phyloP scores from a whole-genome alignment of 1,140 invertebrate species.

The Ceratina calcarata region DNA sequence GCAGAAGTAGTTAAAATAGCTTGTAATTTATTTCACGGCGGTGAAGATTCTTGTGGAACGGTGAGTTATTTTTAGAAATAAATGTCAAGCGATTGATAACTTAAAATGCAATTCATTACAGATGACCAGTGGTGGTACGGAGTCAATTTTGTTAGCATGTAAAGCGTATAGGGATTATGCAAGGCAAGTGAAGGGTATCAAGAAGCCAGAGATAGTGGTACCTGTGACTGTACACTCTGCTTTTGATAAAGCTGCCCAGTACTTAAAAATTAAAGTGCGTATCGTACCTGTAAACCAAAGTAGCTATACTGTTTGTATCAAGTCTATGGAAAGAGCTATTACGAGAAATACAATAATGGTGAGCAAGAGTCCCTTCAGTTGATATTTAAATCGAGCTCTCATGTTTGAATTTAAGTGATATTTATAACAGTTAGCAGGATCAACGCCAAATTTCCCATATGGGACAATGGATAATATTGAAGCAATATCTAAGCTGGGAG shows the following conservation, averaged over 20 bases:
- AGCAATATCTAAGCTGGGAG: constrained; percentile 90
- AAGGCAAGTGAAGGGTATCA: constrained; percentile 88
- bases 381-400: not conserved
- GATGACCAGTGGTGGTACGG: constrained; percentile 98
- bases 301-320: constrained; percentile 89
- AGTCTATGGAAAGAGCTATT: constrained; percentile 91
- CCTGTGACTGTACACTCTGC: constrained; percentile 96
- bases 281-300: constrained; percentile 89
- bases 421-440: constrained; percentile 91
- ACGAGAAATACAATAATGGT: constrained; percentile 95
- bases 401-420: constrained; percentile 11
- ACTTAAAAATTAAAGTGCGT: constrained; percentile 90
- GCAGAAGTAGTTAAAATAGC: constrained; percentile 96
- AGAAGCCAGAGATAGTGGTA: constrained; percentile 93
- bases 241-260: constrained; percentile 97
- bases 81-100: not conserved
- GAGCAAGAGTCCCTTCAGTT: constrained; percentile 61
- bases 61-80: constrained; percentile 81
- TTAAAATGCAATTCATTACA: constrained; percentile 70
- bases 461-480: constrained; percentile 97
- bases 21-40: constrained; percentile 93
- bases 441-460: constrained; percentile 97
- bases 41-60: constrained; percentile 91
- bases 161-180: constrained; percentile 97
- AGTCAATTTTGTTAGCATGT: constrained; percentile 98